Base-by-base conservation (phyloP, 1,140 invertebrate species). In the Eciton burchellii region DNA sequence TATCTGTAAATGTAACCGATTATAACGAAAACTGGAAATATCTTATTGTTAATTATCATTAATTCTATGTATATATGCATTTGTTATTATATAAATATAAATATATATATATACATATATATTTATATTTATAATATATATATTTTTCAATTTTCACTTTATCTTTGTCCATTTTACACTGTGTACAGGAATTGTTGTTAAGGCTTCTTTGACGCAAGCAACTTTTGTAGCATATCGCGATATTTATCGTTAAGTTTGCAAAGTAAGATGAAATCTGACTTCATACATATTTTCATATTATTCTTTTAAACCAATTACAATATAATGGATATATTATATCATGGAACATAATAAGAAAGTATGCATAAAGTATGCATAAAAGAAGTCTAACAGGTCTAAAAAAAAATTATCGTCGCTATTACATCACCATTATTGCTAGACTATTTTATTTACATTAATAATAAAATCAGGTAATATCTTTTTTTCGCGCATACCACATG, bases 371-470 rank as follows among this genome's bases (percentile, higher is more conserved):
- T 16, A 62, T 62, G 21, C n/a, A 52, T 5, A 49, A 82, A 77
- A 87, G 60, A 82, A 68, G 47, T 6, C 43, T 73, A 81, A 70
- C 14, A 66, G n/a, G n/a, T n/a, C n/a, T n/a, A n/a, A n/a, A n/a
- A 24, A 71, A 83, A 12, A 47, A 62, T 82, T 57, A 66, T 71
- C 73, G 70, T 83, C 59, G 19, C 81, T 88, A 89, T 88, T 59
- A 47, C 12, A 45, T 66, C 74, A 54, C 43, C 52, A 82, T 74
- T 91, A 91, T 68, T 62, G 43, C 83, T 91, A 76, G 19, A 66
- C 83, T 89, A 88, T 65, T 88, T 90, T 90, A 91, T 91, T 91
- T 90, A 91, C 90, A 91, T 63, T 88, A 88, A 74, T 19, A 43
- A 79, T 82, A 89, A 76, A 82, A 79, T 89, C 88, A 89, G 88